phyloP scores from a whole-genome alignment of 2,797 vertebrate species.

The Philypnodon macrostomus region DNA sequence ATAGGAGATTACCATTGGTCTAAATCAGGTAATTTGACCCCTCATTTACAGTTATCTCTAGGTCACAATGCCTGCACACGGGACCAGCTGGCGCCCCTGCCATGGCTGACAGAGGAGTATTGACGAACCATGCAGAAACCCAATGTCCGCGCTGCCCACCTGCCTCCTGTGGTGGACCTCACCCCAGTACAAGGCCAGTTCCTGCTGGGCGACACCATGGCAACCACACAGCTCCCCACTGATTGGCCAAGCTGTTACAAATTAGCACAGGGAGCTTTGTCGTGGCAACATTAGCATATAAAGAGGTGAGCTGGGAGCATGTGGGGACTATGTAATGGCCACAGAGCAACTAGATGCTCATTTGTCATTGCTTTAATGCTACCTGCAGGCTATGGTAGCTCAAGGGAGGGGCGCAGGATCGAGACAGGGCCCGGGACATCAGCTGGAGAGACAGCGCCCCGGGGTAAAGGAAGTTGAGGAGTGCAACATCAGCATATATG shows the following conservation, averaged over 20 bases:
- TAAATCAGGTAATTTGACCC: constrained; percentile 42
- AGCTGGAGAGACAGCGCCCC: constrained; percentile 48
- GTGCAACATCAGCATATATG: constrained; percentile 33
- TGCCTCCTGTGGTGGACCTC: constrained; percentile 48
- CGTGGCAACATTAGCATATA: constrained; percentile 85
- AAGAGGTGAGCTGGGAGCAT: constrained; percentile 67
- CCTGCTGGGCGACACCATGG: constrained; percentile 61
- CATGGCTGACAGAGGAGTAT: constrained; percentile 38
- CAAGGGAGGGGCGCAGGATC: constrained; percentile 26
- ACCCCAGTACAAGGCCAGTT: constrained; percentile 33
- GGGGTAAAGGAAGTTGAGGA: constrained; percentile 22
- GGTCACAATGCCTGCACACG: constrained; percentile 54
- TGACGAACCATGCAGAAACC: constrained; percentile 37
- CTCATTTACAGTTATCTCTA: constrained; percentile 41
- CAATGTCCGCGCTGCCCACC: constrained; percentile 57
- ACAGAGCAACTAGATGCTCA: constrained; percentile 47
- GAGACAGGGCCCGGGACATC: constrained; percentile 31
- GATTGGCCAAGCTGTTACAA: constrained; percentile 76
- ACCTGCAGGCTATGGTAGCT: constrained; percentile 53
- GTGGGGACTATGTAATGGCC: constrained; percentile 53
- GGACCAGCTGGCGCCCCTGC: constrained; percentile 65
- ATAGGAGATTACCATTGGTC: not conserved
- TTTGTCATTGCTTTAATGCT: constrained; percentile 45
- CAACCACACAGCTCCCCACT: constrained; percentile 58
- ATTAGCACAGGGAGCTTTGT: no score